Evolutionary conservation across 2,113 vertebrate species (phyloP), one percentile per base, ranked within the genome.

Genomic region (Saimiri boliviensis): DNA sequence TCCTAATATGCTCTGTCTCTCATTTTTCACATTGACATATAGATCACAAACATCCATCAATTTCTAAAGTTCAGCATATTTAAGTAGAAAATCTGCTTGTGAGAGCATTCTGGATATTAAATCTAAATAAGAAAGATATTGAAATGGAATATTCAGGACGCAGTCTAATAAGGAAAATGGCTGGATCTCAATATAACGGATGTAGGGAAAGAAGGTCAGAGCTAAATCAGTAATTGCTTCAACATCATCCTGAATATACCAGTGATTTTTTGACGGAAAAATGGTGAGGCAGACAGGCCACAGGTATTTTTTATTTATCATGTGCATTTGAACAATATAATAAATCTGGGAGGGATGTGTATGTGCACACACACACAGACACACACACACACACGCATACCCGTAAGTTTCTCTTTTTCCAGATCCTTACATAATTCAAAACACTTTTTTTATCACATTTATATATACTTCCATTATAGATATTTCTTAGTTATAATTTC

Each of bases 11-110:
- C 68, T 82, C 25, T 70, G 35, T 89, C 84, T 83, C 84, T 95
- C 68, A 94, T 92, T 97, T 94, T 92, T 95, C 93, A 95, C 84
- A 68, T 35, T 95, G 93, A 89, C 88, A 86, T 66, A 92, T 45
- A 94, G 85, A 97, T 97, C 88, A 95, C 89, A 94, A 68, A 68
- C 74, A 94, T 97, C 74, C 91, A 89, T 97, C 88, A 94, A n/a
- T 89, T 86, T 92, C 68, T 86, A 86, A 37, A 11, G 30, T 49
- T 93, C 32, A 16, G 20, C 5, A 8, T 88, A 52, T 87, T 92
- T 54, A 80, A 93, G 63, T 30, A 58, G 35, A 58, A 90, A 93
- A 88, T 79, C n/a, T 97, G 93, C 84, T 79, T 85, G 40, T 52
- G 74, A 83, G 40, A 90, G 85, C 80, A 97, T 77, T 89, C 74